These are phyloP conservation scores for Parascotia fuliginaria DNA, from an alignment of 2,888 invertebrate genomes.

Conservation along the genomic window DNA sequence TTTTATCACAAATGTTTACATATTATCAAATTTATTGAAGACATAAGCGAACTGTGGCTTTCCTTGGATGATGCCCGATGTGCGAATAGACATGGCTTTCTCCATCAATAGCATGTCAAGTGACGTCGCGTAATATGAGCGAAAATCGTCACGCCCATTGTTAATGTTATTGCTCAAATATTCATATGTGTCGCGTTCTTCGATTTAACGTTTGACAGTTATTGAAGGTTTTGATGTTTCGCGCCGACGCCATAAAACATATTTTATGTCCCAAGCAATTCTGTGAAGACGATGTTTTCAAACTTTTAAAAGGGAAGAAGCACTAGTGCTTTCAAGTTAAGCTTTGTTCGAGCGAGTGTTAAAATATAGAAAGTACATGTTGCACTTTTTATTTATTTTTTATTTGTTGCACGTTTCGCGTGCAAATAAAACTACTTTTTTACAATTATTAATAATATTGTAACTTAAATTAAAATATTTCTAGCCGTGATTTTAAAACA, in stretches of 20 bases:
- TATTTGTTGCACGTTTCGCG: conserved; percentile 19
- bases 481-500: neutral
- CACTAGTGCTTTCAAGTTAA: conserved; percentile 62
- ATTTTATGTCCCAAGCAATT: conserved; percentile 79
- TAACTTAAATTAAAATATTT: neutral
- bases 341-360: conserved; percentile 73
- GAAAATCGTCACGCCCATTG: conserved; percentile 49
- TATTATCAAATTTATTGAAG: no score
- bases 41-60: neutral
- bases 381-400: conserved; percentile 46
- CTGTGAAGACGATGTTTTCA: conserved; percentile 63
- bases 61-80: neutral
- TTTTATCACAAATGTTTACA: neutral
- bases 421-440: conserved; percentile 6
- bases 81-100: conserved; percentile 12
- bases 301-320: conserved; percentile 72
- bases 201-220: conserved; percentile 71
- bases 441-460: neutral
- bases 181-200: conserved; percentile 51
- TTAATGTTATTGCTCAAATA: conserved; percentile 55
- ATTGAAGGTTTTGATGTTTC: conserved; percentile 77
- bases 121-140: conserved; percentile 16
- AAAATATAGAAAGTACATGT: conserved; percentile 71
- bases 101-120: conserved; percentile 16
- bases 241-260: conserved; percentile 77